phyloP scores from a whole-genome alignment of 2,797 vertebrate species.

The Dryobates pubescens region DNA sequence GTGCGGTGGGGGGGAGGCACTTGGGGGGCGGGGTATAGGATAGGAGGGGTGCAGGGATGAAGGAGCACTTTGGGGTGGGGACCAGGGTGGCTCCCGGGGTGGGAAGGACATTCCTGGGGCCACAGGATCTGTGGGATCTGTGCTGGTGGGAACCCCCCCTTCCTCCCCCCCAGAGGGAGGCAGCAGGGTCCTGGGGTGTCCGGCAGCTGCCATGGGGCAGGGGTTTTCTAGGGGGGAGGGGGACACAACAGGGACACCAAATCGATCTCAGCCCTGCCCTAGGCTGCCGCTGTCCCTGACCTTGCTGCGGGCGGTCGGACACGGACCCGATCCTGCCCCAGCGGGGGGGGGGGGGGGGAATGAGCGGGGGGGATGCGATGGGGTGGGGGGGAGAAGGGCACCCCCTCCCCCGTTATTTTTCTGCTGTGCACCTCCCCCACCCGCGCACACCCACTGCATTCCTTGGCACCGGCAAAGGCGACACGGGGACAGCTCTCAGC shows the following conservation, averaged over 20 bases:
- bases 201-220: not conserved
- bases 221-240: not conserved
- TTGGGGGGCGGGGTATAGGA: not conserved
- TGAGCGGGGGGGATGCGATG: not conserved
- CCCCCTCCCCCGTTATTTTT: not conserved
- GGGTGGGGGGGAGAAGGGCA: not conserved
- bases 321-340: not conserved
- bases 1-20: not conserved
- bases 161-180: not conserved
- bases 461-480: not conserved
- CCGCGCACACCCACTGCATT: not conserved
- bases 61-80: not conserved
- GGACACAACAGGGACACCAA: not conserved
- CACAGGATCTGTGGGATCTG: not conserved
- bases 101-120: not conserved
- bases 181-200: not conserved
- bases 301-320: not conserved
- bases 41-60: not conserved
- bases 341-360: accelerated
- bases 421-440: not conserved
- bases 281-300: not conserved
- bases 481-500: not conserved
- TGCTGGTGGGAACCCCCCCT: not conserved
- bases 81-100: not conserved
- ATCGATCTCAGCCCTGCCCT: not conserved